Evolutionary conservation across 2,888 invertebrate species (phyloP), one percentile per base, ranked within the genome.

Genomic region (Drosophila flavopinicola): DNA sequence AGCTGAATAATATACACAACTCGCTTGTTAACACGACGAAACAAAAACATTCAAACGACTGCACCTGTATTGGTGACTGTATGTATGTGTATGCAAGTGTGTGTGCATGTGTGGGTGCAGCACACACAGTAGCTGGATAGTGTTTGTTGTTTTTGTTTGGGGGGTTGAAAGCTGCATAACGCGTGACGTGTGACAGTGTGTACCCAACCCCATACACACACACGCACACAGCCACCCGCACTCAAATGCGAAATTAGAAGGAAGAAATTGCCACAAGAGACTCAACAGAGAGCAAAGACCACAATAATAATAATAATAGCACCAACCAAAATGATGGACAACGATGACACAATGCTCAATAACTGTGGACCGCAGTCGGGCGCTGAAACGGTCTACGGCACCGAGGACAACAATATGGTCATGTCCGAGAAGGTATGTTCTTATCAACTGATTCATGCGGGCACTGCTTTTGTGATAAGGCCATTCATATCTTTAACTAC

Each of bases 381-480:
- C 54, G 92, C 92, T 74, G 98, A 98, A 92, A 97, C 96, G 32
- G 95, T 98, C 78, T 98, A 98, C 91, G 97, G 97, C 63, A 97
- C 97, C 89, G 98, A 98, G 91, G 98, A 98, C 92, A 96, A 96
- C 92, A 96, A 96, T 79, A 96, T 96, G 91, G 98, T 98, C 84
- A 99, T 99, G 99, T 98, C 99, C 10, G 99, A 99, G 91, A 99
- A 97, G 93, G 91, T 91, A 87, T 56, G 76, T 82, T 13, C n/a
- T 39, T 24, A 35, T 35, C 51, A 54, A 64, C 20, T 77, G 74
- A 77, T 57, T 68, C 74, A 75, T 75, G 49, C 54, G 61, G 59
- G 47, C 56, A 53, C 25, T 35, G 11, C 37, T 41, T 42, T 13
- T 35, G 7, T 42, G 75, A 75, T 72, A 71, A 71, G 57, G 33